phyloP scores from a whole-genome alignment of 2,113 vertebrate genomes.

The Ctenodactylus gundi region DNA sequence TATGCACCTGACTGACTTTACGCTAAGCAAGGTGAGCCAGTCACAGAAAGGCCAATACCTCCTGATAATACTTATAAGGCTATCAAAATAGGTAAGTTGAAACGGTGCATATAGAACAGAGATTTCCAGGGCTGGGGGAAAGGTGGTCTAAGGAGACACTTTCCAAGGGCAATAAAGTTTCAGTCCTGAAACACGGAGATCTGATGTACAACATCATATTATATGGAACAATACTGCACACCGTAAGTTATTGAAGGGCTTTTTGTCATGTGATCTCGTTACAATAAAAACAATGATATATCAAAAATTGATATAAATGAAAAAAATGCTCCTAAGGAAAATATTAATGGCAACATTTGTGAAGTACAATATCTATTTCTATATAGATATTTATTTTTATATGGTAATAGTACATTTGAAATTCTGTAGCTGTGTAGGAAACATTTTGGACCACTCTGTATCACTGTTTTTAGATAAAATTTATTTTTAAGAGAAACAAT shows the following conservation, averaged over 20 bases:
- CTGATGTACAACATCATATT: background rate
- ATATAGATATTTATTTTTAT: no score
- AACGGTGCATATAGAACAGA: background rate
- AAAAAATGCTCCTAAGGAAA: background rate
- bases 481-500: background rate
- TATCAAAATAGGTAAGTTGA: background rate
- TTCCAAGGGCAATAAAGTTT: background rate
- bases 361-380: background rate
- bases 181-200: background rate
- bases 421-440: background rate
- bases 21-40: background rate
- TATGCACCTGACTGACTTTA: background rate
- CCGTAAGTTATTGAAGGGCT: background rate
- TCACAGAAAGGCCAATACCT: background rate
- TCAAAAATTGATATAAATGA: background rate
- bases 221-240: background rate
- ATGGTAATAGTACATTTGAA: no score
- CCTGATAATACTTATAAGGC: background rate
- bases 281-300: background rate
- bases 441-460: background rate
- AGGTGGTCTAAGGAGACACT: no score
- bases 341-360: background rate
- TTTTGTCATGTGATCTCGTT: background rate
- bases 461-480: background rate
- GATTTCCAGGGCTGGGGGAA: accelerated